A percentile compares a stretch with the other conserved stretches of the same genome.
phyloP scores from a whole-genome alignment of 2,797 vertebrate genomes.

The Xyrichtys novacula region DNA sequence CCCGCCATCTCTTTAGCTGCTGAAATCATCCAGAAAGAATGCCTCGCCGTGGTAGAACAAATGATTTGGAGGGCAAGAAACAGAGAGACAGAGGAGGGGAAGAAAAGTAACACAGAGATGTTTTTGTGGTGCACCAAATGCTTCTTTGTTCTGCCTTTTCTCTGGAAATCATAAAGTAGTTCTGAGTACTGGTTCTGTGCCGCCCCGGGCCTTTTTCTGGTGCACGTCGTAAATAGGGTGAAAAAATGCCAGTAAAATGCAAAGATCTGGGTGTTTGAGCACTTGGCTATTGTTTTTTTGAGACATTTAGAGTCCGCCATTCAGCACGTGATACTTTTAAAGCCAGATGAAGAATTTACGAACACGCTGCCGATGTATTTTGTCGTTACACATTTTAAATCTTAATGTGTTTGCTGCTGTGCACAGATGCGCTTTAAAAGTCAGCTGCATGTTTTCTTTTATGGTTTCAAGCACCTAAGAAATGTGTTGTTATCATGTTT shows the following conservation, averaged over 20 bases:
- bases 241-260: conserved; percentile 54
- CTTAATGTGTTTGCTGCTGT: conserved; percentile 1
- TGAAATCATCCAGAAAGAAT: conserved; percentile 84
- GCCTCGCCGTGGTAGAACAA: conserved; percentile 76
- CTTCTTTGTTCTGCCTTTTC: conserved; percentile 58
- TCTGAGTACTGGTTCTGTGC: conserved; percentile 55
- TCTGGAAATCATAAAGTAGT: conserved; percentile 66
- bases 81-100: conserved; percentile 39
- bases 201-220: conserved; percentile 47
- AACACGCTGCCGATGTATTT: background rate
- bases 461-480: conserved; percentile 20
- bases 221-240: conserved; percentile 56
- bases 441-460: conserved; percentile 31
- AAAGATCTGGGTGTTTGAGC: conserved; percentile 35
- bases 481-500: too few relatives aligned
- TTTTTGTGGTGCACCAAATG: conserved; percentile 48
- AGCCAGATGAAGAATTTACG: conserved; percentile 6
- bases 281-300: conserved; percentile 40
- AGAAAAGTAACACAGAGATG: conserved; percentile 46
- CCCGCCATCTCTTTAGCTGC: conserved; percentile 60
- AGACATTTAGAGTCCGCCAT: conserved; percentile 7
- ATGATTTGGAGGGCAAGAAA: conserved; percentile 65
- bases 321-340: conserved; percentile 11
- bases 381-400: background rate
- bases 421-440: conserved; percentile 2